Base-by-base conservation (phyloP, 2,113 vertebrate species). In the Malurus elegans region DNA sequence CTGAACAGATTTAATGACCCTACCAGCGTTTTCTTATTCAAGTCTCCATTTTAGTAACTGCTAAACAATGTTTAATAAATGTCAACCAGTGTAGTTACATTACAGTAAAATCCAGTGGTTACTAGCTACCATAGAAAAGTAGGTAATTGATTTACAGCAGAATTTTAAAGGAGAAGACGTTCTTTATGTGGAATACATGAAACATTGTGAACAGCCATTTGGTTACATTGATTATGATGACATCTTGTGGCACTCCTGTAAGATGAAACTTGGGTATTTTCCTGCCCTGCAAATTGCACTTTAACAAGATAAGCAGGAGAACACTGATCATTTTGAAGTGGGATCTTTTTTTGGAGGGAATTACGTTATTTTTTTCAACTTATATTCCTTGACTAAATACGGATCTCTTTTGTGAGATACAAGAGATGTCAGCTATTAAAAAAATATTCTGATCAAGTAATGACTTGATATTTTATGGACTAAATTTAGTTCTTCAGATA, bases 231-330 rank as follows among this genome's bases (percentile, higher is more conserved):
- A 91, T 67, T 91, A 82, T 32, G 93, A 81, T 34, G 97, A 97
- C 97, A 97, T 80, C 96, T 98, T 96, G 97, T 97, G 97, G 82
- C 24, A 60, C 14, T 78, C 14, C 4, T 74, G 12, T 54, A 62
- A 61, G 5, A 60, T 9, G 26, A 73, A 90, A 38, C 29, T 40
- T 36, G 15, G 25, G 16, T 12, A 36, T 67, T 57, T 88, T 57
- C 53, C 57, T 58, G 14, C 26, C 64, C 50, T 72, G 8, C 40
- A 64, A 67, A 69, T 9, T 47, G 38, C 8, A 21, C 4, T 85
- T 86, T 60, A 93, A 54, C 14, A 45, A 57, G 23, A 16, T 75
- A 75, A 75, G n/a, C 20, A 47, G 10, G 16, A 57, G 82, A 94
- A 32, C 4, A 48, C 73, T 2, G 51, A 58, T 48, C 86, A 48